These are phyloP conservation scores for Sminthurides aquaticus DNA, from an alignment of 2,888 invertebrate species.

Conservation along the genomic window DNA sequence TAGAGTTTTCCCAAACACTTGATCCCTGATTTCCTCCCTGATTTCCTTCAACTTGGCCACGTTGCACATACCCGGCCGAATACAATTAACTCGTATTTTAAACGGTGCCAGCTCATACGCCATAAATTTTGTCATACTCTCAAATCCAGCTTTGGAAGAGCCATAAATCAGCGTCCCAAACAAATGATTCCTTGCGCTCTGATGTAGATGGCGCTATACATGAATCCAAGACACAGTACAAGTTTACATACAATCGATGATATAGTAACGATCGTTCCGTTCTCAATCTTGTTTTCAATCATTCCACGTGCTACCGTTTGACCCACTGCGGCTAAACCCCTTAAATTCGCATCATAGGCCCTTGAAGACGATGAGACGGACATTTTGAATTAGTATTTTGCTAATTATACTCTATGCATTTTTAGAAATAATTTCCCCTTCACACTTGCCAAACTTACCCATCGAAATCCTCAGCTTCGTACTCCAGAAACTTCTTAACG, in stretches of 20 bases:
- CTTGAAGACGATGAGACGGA: too few relatives aligned
- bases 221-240: not conserved
- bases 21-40: not conserved
- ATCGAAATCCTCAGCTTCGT: not conserved
- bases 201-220: not conserved
- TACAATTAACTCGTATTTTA: constrained; percentile 12
- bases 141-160: not conserved
- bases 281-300: not conserved
- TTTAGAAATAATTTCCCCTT: too few relatives aligned
- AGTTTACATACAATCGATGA: not conserved
- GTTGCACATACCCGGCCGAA: not conserved
- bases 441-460: too few relatives aligned
- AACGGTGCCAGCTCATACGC: constrained; percentile 4
- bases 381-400: too few relatives aligned
- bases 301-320: constrained; percentile 2
- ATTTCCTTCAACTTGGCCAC: not conserved
- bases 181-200: not conserved
- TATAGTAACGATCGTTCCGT: constrained; percentile 5
- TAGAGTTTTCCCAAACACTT: not conserved
- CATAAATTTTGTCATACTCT: not conserved
- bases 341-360: not conserved
- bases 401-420: too few relatives aligned
- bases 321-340: not conserved
- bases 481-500: not conserved
- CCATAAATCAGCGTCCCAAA: not conserved